Base-by-base conservation (phyloP, 2,888 invertebrate genomes). In the Chrysolina haemoptera region DNA sequence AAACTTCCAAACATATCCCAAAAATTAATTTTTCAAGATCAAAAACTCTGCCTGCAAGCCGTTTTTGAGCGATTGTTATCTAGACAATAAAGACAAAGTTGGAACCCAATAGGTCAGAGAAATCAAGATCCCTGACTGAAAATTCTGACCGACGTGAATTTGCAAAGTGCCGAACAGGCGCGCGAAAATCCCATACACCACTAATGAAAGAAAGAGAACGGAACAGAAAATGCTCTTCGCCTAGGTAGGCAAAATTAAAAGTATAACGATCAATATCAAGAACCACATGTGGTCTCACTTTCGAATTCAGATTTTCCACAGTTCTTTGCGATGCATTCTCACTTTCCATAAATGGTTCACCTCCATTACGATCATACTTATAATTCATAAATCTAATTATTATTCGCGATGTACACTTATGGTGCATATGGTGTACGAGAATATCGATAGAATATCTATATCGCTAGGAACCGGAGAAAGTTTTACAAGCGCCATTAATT, bases 391-490 rank as follows among this genome's bases (percentile, higher is more conserved):
- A 50, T 67, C 46, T 43, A 65, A 46, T 62, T 62, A 63, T 62
- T 50, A 69, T 69, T 69, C 62, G n/a, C 40, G 16, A 62, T 63
- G 50, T 63, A 48, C 48, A 16, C 46, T 62, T 63, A 62, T n/a
- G 22, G 46, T 50, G 50, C n/a, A 22, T 50, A 43, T 22, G 40
- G 66, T 40, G 59, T 68, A 43, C 43, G n/a, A 27, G 53, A 50
- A 18, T 48, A 50, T 40, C 43, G 16, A 59, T 43, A 67, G 55
- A 11, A 53, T 53, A 11, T 11, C 18, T 67, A 43, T 16, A 41
- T 12, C 64, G 43, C 18, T n/a, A 55, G 55, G 59, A 14, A 27
- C 35, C 18, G 68, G 73, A 59, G 73, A 73, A 73, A 73, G 73
- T 68, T 55, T 27, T 27, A 20, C 14, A 11, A 20, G 4, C 59